A percentile compares a stretch with the other conserved stretches of the same genome.
phyloP scores from a whole-genome alignment of 2,888 invertebrate species.

The Andrena bucephala region DNA sequence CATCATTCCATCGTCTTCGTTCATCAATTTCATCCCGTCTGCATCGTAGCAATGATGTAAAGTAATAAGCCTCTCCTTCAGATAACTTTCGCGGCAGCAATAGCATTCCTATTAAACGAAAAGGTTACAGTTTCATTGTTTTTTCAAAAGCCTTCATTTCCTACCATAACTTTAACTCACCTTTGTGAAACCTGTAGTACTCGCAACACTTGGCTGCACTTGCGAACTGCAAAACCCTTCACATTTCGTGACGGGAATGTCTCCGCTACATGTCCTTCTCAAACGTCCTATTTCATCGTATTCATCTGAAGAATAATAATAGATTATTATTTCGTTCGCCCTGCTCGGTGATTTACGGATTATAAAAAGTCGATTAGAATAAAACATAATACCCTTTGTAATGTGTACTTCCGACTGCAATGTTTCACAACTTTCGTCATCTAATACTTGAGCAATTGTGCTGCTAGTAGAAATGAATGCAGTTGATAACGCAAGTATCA shows the following conservation, averaged over 20 bases:
- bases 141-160: neutral
- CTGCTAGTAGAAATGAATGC: constrained; percentile 41
- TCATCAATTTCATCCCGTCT: constrained; percentile 92
- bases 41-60: constrained; percentile 95
- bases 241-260: constrained; percentile 96
- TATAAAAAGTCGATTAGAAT: neutral
- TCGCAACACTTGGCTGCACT: constrained; percentile 95
- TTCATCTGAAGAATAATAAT: constrained; percentile 88
- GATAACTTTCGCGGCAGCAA: constrained; percentile 95
- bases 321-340: too few species aligned
- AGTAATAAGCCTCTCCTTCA: constrained; percentile 92
- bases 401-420: constrained; percentile 94
- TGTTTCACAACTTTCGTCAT: constrained; percentile 94
- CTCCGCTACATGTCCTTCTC: constrained; percentile 94
- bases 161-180: constrained; percentile 83
- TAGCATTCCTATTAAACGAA: constrained; percentile 91
- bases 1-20: constrained; percentile 90
- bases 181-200: constrained; percentile 95
- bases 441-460: constrained; percentile 73
- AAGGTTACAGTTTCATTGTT: constrained; percentile 3
- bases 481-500: constrained; percentile 43
- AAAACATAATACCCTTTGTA: constrained; percentile 89
- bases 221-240: constrained; percentile 97
- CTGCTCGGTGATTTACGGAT: neutral
- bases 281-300: constrained; percentile 94